Evolutionary conservation across 2,797 vertebrate species (phyloP), one percentile per base, ranked within the genome.

Genomic region (Orestias chungarensis): DNA sequence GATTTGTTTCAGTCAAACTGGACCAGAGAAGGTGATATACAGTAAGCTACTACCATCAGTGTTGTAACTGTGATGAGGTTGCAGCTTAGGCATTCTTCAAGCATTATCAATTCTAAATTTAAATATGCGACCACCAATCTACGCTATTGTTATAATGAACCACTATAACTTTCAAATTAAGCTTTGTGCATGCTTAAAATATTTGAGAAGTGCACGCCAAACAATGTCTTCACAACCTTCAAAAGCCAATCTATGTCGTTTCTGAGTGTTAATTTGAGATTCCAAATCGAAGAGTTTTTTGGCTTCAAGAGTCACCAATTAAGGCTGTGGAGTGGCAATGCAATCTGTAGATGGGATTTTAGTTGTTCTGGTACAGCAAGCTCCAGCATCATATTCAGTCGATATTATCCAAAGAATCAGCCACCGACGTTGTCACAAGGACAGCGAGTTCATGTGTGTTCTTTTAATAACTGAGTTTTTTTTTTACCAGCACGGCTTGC

Each of bases 401-500:
- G 2, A 11, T 62, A 14, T 40, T 5, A 10, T 62, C n/a, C 17
- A 18, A 6, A 6, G 1, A 50, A 29, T 71, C 59, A 25, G 23
- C 2, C 14, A 40, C 5, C 25, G 59, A 9, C 35, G 23, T 14
- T 52, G 7, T 54, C 8, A 62, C 1, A 62, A 42, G 38, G 59
- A 42, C 50, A 54, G 20, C 25, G 14, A 69, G 23, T 18, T n/a
- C 57, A 44, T 66, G 35, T 64, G 43, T 23, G n/a, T 42, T 15
- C 20, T 4, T 35, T 33, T 14, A 35, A 62, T 49, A 40, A 38
- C 5, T 20, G 9, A 43, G 4, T 23, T 29, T n/a, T n/a, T 23
- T 29, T n/a, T n/a, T 93, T 87, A 97, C 97, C 97, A 80, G 94
- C 85, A 1, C 95, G 95, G 82, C 96, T 98, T 66, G 95, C 93